Percentiles rank a stretch among this genome's conserved stretches.
phyloP scores from a whole-genome alignment of 35 echinoderm and acorn worm species.

The Amphiura filiformis region DNA sequence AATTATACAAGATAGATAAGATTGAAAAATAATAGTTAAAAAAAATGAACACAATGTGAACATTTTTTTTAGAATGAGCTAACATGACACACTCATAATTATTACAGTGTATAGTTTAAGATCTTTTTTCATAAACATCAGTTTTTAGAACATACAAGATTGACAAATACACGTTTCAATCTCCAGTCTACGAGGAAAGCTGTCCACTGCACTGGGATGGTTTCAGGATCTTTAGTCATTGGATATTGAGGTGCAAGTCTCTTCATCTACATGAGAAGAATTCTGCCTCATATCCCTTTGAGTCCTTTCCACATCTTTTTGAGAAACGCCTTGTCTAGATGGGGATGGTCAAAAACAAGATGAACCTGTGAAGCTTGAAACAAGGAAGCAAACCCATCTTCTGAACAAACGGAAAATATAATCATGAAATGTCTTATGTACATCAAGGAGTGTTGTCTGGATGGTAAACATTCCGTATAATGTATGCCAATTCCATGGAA shows the following conservation, averaged over 20 bases:
- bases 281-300: neutral
- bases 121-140: too few relatives aligned
- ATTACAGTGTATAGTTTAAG: too few relatives aligned
- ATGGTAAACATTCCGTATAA: conserved; percentile 51
- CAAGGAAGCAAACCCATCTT: conserved; percentile 6
- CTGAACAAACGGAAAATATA: conserved; percentile 45
- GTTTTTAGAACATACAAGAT: conserved; percentile 24
- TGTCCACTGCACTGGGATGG: conserved; percentile 17
- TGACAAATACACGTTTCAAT: conserved; percentile 40
- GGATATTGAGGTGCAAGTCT: neutral
- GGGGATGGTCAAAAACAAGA: conserved; percentile 35
- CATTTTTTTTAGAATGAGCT: too few relatives aligned
- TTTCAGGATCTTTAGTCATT: neutral
- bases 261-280: neutral
- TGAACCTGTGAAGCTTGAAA: conserved; percentile 25
- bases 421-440: conserved; percentile 34
- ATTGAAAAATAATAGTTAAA: too few relatives aligned
- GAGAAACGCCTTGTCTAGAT: conserved; percentile 38
- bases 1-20: too few relatives aligned
- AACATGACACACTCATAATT: too few relatives aligned
- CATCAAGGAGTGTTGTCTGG: neutral
- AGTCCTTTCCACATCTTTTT: conserved; percentile 30
- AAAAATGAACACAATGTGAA: too few relatives aligned
- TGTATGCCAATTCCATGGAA: too few relatives aligned
- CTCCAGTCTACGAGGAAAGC: conserved; percentile 14